Conservation (phyloP, 2,113 vertebrate species). For the Caranx melampygus region DNA sequence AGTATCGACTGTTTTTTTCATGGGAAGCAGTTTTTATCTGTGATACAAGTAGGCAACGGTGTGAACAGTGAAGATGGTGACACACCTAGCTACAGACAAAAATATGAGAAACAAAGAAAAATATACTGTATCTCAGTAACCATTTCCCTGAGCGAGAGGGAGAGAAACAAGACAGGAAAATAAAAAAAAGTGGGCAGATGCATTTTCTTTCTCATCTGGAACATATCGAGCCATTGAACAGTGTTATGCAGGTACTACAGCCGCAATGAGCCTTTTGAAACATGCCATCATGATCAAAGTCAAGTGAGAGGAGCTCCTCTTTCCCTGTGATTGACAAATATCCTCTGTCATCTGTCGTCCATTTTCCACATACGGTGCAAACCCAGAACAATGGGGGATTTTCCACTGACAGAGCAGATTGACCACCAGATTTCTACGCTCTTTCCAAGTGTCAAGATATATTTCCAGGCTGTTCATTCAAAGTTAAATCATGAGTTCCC, state of each 20-base stretch:
- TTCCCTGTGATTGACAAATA: slow-evolving; percentile 34
- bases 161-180: slow-evolving; percentile 4
- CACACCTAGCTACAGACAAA: background rate
- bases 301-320: slow-evolving; percentile 12
- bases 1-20: slow-evolving; percentile 19
- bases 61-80: slow-evolving; percentile 7
- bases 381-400: slow-evolving; percentile 18
- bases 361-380: background rate
- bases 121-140: slow-evolving; percentile 1
- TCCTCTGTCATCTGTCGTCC: slow-evolving; percentile 1
- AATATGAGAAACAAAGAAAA: slow-evolving; percentile 5
- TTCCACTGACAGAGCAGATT: slow-evolving; percentile 41
- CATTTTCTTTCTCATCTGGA: slow-evolving; percentile 39
- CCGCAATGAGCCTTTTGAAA: slow-evolving; percentile 27
- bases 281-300: slow-evolving; percentile 40
- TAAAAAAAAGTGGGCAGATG: background rate
- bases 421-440: slow-evolving; percentile 24
- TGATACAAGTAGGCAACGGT: slow-evolving; percentile 4
- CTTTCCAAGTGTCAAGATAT: slow-evolving; percentile 20
- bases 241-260: slow-evolving; percentile 26
- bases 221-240: slow-evolving; percentile 11
- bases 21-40: background rate
- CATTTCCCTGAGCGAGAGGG: background rate
- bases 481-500: slow-evolving; percentile 20
- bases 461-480: background rate